phyloP scores from a whole-genome alignment of 2,113 vertebrate genomes.

The Psittacara wagleri region DNA sequence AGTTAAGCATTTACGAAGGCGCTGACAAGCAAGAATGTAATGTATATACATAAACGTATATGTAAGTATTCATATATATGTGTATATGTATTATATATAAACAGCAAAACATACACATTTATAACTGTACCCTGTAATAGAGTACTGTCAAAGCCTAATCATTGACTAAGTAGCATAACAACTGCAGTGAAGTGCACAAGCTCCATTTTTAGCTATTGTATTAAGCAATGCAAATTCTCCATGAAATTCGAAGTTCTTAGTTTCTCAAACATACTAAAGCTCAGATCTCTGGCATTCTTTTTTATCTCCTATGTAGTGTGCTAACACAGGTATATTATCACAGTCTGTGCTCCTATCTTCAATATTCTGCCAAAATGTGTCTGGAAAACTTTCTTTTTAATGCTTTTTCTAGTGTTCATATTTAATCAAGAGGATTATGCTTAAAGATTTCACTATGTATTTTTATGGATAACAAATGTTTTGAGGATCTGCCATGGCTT shows the following conservation, averaged over 20 bases:
- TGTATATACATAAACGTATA: background rate
- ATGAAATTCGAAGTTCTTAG: background rate
- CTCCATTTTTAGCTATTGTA: background rate
- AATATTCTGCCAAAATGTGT: background rate
- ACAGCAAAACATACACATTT: background rate
- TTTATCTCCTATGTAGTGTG: background rate
- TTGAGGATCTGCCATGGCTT: background rate
- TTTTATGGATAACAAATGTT: background rate
- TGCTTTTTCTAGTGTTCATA: background rate
- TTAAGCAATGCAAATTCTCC: background rate
- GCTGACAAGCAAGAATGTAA: background rate
- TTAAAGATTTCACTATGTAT: background rate
- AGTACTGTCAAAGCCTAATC: background rate
- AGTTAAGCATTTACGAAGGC: background rate
- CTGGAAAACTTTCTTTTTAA: background rate
- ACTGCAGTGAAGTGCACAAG: background rate
- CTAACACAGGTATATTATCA: background rate
- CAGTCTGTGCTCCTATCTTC: background rate
- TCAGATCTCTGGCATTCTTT: background rate
- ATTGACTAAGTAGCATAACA: background rate
- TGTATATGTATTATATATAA: background rate
- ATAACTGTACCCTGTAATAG: background rate
- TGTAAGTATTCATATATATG: rapidly evolving
- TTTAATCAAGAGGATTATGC: background rate
- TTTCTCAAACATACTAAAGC: background rate